phyloP scores from a whole-genome alignment of 2,797 vertebrate genomes.

The Sebastes taczanowskii region DNA sequence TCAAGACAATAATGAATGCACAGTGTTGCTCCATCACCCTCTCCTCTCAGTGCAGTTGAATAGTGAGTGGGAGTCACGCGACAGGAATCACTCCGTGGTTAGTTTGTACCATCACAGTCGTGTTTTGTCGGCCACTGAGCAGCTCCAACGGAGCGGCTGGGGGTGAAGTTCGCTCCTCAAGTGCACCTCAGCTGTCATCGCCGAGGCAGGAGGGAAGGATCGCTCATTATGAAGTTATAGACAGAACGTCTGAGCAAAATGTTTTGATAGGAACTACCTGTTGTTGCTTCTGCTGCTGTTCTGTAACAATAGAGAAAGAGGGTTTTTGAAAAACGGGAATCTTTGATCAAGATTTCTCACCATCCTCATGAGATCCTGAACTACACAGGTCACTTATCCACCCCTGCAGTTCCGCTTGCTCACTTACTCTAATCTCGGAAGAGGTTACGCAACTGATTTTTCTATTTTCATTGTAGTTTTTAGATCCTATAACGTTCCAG shows the following conservation, averaged over 20 bases:
- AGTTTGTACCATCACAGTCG: neutral
- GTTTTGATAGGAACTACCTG: constrained; percentile 7
- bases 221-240: constrained; percentile 1
- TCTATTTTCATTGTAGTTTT: constrained; percentile 46
- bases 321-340: neutral
- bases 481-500: neutral
- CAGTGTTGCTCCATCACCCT: neutral
- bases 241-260: neutral
- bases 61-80: constrained; percentile 8
- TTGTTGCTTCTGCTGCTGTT: neutral
- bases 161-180: constrained; percentile 2
- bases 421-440: constrained; percentile 15
- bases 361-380: constrained; percentile 1
- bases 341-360: neutral
- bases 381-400: constrained; percentile 29
- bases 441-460: constrained; percentile 37
- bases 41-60: neutral
- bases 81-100: constrained; percentile 15
- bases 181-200: constrained; percentile 15
- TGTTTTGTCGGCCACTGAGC: constrained; percentile 9
- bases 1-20: constrained; percentile 43
- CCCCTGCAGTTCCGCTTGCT: constrained; percentile 2
- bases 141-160: neutral
- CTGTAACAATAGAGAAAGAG: neutral
- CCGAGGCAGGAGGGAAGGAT: neutral